Base-by-base conservation (phyloP, 2,888 invertebrate genomes). In the Calliphora vomitoria region DNA sequence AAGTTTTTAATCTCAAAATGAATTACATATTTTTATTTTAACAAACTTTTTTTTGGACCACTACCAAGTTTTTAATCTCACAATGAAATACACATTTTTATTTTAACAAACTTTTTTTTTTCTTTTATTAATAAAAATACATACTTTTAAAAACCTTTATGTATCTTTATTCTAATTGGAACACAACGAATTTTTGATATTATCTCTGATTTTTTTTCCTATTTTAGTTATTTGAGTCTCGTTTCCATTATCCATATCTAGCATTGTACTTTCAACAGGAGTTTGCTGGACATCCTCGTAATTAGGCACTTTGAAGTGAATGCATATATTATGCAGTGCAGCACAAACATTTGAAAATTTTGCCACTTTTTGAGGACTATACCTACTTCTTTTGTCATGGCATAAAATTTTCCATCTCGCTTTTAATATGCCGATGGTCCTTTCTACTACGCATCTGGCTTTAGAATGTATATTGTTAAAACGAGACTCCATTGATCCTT, bases 371-470 rank as follows among this genome's bases (percentile, higher is more conserved):
- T 18, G 20, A 38, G 78, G 83, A 31, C 31, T 15, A 69, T 76
- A 82, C 15, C 75, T 55, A 53, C 79, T 58, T 60, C 79, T 79
- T 62, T 79, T 85, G 18, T 68, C 58, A 60, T 85, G 41, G n/a
- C 58, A 38, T 18, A 85, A 53, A 79, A 72, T 85, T 72, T 55
- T 72, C 79, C 84, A 85, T 11, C 72, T 64, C 8, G 79, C 84
- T 25, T 85, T 85, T 13, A 79, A 44, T 18, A 79, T 80, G 15
- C 84, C 74, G 35, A 71, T 78, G 3, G 64, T 84, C 50, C 78
- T 69, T 55, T 84, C 84, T n/a, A 84, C 41, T 15, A 84, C 71
- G 15, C 72, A 79, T 25, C 84, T 50, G n/a, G 72, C 84, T 53
- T 78, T 78, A 1, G 76, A 78, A 44, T 84, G 84, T 25, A 84